phyloP scores from a whole-genome alignment of 2,113 vertebrate genomes.

The Seriola dumerili region DNA sequence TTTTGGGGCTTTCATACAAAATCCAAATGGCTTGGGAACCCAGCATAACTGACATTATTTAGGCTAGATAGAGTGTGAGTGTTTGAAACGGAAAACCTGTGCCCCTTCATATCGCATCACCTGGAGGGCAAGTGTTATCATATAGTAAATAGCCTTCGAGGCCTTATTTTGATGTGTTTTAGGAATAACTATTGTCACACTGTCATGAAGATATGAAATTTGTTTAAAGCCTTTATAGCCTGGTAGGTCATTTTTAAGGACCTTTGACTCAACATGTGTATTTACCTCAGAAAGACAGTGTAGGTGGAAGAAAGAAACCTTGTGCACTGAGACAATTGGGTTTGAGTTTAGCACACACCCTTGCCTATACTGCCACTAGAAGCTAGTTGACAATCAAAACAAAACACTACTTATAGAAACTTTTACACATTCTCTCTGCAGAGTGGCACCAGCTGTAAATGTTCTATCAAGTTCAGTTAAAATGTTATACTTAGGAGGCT shows the following conservation, averaged over 20 bases:
- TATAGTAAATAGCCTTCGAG: slow-evolving; percentile 8
- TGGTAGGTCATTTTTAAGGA: slow-evolving; percentile 26
- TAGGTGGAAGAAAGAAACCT: slow-evolving; percentile 21
- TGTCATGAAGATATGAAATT: neutral
- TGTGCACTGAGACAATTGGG: neutral
- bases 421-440: neutral
- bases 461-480: neutral
- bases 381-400: neutral
- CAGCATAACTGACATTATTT: slow-evolving; percentile 3
- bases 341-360: slow-evolving; percentile 12
- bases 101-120: slow-evolving; percentile 13
- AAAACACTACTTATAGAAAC: neutral
- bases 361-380: slow-evolving; percentile 4
- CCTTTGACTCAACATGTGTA: slow-evolving; percentile 37
- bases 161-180: slow-evolving; percentile 8
- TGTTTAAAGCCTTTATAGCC: neutral
- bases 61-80: neutral
- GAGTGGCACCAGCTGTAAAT: neutral
- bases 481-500: neutral
- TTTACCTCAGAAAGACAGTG: slow-evolving; percentile 26
- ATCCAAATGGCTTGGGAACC: neutral
- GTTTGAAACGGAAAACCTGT: slow-evolving; percentile 28
- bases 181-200: slow-evolving; percentile 13
- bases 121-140: slow-evolving; percentile 8
- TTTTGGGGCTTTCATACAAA: slow-evolving; percentile 16